Evolutionary conservation across 2,113 vertebrate genomes (phyloP), one percentile per base, ranked within the genome.

Genomic region (Pomatostomus ruficeps): DNA sequence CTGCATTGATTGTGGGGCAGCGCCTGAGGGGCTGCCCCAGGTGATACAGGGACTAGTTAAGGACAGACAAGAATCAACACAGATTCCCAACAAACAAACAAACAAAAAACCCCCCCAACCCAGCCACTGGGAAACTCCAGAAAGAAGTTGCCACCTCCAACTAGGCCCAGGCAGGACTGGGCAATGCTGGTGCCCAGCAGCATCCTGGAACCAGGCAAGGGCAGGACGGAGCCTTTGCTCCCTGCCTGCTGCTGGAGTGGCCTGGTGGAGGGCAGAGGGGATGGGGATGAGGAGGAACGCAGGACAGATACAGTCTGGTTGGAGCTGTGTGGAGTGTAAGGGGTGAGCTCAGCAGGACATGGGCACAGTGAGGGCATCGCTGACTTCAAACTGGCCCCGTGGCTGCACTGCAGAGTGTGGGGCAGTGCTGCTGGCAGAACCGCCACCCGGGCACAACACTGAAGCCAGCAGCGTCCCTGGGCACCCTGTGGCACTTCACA

Each of bases 41-140:
- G 90, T 95, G 95, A 96, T 79, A 88, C 46, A 80, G 95, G 93
- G 90, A 95, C 90, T 72, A 68, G 74, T 93, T 91, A 72, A 85
- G 55, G 93, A 95, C 95, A 88, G 92, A 96, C 85, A 42, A 88
- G 85, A 91, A 76, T 63, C 58, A 45, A 93, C 82, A 90, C 10
- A 3, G 79, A 72, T 54, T 77, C 75, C 33, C 82, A 93, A 94
- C 58, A 91, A 88, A 93, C 40, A 20, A 89, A 95, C n/a, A 75
- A 75, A 85, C 3, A 19, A 54, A 54, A 35, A 61, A 78, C 15
- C 8, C 13, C 22, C 48, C 16, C 75, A 70, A 88, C 61, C 40
- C 88, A 55, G n/a, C 18, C n/a, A 20, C 65, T 52, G 80, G 81
- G 78, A 82, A 77, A 74, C 7, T 6, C 51, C 21, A 36, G 38